Conservation (phyloP, 2,113 vertebrate species). For the Steatornis caripensis region DNA sequence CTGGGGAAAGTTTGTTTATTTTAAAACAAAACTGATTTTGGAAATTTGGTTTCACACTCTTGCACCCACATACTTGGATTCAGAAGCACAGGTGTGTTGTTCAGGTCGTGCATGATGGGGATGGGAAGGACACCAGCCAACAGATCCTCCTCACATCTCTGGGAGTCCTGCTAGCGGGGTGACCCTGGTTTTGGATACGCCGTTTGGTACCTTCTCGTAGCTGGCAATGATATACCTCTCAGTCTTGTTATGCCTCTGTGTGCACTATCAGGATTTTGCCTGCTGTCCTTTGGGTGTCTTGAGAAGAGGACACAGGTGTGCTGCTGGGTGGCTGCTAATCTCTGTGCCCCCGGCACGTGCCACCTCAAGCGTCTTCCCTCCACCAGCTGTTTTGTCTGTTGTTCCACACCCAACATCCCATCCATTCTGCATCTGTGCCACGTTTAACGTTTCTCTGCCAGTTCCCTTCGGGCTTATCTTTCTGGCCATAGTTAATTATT, state of each 20-base stretch:
- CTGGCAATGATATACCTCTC: neutral
- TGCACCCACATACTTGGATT: fast-evolving
- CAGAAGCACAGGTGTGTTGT: no score
- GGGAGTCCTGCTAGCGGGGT: neutral
- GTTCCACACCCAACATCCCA: fast-evolving
- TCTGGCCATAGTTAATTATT: neutral
- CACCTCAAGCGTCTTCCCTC: neutral
- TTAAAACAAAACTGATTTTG: neutral
- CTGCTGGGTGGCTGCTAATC: neutral
- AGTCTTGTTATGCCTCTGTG: fast-evolving
- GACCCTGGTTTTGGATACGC: neutral
- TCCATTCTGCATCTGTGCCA: fast-evolving
- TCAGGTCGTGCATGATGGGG: fast-evolving
- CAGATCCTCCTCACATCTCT: fast-evolving
- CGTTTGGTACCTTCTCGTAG: neutral
- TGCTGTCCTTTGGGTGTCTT: no score
- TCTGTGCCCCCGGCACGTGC: fast-evolving
- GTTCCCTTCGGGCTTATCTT: neutral
- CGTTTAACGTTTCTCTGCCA: neutral
- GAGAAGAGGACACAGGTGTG: neutral
- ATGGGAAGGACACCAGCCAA: fast-evolving
- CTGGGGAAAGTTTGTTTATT: neutral
- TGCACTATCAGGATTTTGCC: neutral
- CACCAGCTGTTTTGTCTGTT: neutral
- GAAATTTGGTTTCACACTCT: neutral